These are phyloP conservation scores for Serranochromis macrocephalus DNA, from an alignment of 2,113 vertebrate species.

Conservation along the genomic window DNA sequence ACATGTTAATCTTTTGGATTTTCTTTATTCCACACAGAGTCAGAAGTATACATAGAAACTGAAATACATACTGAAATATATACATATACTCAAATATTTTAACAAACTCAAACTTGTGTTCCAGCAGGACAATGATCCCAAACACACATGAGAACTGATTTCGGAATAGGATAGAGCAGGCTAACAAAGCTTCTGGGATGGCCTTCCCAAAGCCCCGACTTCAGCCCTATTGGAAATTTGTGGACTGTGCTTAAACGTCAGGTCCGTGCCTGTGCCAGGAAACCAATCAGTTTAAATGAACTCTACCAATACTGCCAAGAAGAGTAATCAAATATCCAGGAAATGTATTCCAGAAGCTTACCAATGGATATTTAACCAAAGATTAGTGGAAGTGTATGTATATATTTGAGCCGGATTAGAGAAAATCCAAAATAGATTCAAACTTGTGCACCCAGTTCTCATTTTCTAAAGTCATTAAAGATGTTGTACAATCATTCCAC, in stretches of 20 bases:
- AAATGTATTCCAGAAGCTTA: neutral
- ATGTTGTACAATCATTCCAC: neutral
- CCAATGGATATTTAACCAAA: neutral
- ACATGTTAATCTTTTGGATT: neutral
- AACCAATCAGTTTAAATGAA: neutral
- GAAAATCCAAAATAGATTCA: neutral
- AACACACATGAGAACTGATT: neutral
- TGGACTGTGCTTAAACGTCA: neutral
- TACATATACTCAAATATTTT: neutral
- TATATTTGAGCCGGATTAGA: fast-evolving
- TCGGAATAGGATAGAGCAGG: neutral
- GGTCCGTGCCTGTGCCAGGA: neutral
- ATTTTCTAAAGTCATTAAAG: neutral
- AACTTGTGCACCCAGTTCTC: neutral
- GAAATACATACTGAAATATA: neutral
- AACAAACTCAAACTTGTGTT: neutral
- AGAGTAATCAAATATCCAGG: neutral
- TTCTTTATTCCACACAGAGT: neutral
- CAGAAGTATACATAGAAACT: neutral
- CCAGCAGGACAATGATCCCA: neutral
- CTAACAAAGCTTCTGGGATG: neutral
- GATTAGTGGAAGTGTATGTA: fast-evolving
- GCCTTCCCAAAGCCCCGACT: fast-evolving
- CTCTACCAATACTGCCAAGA: neutral
- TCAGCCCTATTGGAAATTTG: neutral